Evolutionary conservation across 2,888 invertebrate genomes (phyloP), one percentile per base, ranked within the genome.

Genomic region (Elmis aenea): DNA sequence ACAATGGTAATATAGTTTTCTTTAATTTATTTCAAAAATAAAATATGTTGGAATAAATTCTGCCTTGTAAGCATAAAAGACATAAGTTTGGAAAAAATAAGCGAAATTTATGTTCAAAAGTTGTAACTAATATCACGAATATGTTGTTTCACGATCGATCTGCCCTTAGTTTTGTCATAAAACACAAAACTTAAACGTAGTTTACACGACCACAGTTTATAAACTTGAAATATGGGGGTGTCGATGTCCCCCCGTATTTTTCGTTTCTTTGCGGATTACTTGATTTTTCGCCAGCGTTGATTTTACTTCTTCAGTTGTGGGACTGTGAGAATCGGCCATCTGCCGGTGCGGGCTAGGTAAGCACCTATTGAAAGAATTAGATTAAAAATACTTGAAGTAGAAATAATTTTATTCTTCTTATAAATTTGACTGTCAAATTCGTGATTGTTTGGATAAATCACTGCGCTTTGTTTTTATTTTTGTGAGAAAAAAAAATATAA

Each of bases 1-100:
- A 56, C 57, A 55, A 58, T 57, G 38, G 53, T 43, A 51, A 54
- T 58, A 54, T 53, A 55, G 51, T 56, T 58, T 58, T 58, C 55
- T 57, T 55, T 55, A 54, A 55, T 57, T 57, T 57, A 57, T 52
- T 50, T 55, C 50, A 53, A 55, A 57, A 58, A 58, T 57, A 58
- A 57, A 56, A 56, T 56, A 55, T 47, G 49, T 45, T 33, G 24
- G 45, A 45, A 51, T 49, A 48, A 47, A 43, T 48, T 45, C 42
- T 33, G 37, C 33, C 33, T 41, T 36, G 36, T 29, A 26, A 28
- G 36, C 29, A 37, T 33, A 33, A 30, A 36, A 28, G 26, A 16
- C 29, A 21, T 20, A 29, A 27, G 41, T 28, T 29, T 30, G 25
- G 26, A 26, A 26, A 39, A 34, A 26, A 11, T 16, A 30, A 16